These are phyloP conservation scores for Lithobates sylvaticus DNA, from an alignment of 2,797 vertebrate species.

Conservation along the genomic window DNA sequence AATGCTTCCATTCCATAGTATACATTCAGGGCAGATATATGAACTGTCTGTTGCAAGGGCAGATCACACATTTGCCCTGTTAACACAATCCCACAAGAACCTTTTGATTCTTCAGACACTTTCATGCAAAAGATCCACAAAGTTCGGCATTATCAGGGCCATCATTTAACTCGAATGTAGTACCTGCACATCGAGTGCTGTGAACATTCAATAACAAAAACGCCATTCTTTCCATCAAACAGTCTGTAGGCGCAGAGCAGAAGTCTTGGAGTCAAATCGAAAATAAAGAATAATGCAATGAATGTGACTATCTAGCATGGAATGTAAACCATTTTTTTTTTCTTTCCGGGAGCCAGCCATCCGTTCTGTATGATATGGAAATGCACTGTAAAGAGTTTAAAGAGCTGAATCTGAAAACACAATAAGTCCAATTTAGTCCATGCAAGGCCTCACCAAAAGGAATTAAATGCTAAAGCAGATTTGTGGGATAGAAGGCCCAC, in stretches of 20 bases:
- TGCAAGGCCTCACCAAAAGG: constrained; percentile 31
- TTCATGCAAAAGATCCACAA: background rate
- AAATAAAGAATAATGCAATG: background rate
- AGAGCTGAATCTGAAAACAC: background rate
- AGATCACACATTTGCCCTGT: no score
- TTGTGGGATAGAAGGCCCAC: background rate
- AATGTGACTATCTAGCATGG: background rate
- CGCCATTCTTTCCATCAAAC: background rate
- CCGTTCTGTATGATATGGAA: background rate
- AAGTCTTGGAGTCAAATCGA: background rate
- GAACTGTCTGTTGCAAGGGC: no score
- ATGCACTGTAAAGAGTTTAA: background rate
- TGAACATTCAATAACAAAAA: background rate
- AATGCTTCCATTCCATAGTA: no score
- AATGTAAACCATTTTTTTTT: background rate
- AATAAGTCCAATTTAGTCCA: constrained; percentile 26
- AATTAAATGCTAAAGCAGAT: constrained; percentile 17
- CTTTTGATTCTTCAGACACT: background rate
- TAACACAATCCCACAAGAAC: background rate
- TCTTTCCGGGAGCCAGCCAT: background rate
- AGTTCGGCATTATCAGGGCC: background rate
- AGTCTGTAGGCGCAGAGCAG: background rate
- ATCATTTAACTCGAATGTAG: background rate
- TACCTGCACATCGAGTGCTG: background rate
- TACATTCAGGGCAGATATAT: no score